These are phyloP conservation scores for Chrysina gloriosa DNA, from an alignment of 2,888 invertebrate species.

Conservation along the genomic window DNA sequence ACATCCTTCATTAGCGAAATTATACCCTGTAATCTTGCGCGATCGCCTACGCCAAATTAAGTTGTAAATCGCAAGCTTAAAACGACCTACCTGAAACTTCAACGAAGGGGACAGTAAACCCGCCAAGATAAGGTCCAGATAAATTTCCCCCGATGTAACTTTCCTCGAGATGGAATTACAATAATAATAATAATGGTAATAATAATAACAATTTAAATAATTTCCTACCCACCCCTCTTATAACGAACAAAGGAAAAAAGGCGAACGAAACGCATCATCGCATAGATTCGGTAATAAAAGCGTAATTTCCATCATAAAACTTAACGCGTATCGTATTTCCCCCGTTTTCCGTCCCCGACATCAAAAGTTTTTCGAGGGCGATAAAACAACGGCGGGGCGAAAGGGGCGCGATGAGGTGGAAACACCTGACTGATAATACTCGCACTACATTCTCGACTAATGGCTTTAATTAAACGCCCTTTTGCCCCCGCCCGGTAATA, in stretches of 20 bases:
- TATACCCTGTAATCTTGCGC: not conserved
- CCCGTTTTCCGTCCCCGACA: constrained; percentile 39
- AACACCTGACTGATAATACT: constrained; percentile 52
- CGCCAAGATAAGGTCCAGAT: too few relatives aligned
- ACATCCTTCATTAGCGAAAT: not conserved
- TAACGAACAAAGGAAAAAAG: not conserved
- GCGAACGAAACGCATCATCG: not conserved
- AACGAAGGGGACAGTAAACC: too few relatives aligned
- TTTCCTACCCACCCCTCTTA: not conserved
- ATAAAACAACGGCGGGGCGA: constrained; percentile 34
- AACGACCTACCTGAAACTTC: not conserved
- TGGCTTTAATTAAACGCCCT: constrained; percentile 54
- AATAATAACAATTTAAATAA: constrained; percentile 11
- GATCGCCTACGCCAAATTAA: not conserved
- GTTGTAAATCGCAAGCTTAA: not conserved
- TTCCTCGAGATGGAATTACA: constrained; percentile 1
- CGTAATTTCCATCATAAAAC: constrained; percentile 45
- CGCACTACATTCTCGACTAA: constrained; percentile 51
- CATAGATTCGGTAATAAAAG: constrained; percentile 26
- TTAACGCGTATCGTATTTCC: constrained; percentile 47
- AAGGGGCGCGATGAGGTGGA: constrained; percentile 17
- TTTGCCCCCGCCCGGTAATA: constrained; percentile 45
- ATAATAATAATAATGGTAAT: constrained; percentile 5
- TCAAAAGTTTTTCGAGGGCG: constrained; percentile 35
- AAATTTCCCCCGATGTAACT: not conserved